Conservation (phyloP, 2,888 invertebrate species). For the Lasioglossum oenotherae region DNA sequence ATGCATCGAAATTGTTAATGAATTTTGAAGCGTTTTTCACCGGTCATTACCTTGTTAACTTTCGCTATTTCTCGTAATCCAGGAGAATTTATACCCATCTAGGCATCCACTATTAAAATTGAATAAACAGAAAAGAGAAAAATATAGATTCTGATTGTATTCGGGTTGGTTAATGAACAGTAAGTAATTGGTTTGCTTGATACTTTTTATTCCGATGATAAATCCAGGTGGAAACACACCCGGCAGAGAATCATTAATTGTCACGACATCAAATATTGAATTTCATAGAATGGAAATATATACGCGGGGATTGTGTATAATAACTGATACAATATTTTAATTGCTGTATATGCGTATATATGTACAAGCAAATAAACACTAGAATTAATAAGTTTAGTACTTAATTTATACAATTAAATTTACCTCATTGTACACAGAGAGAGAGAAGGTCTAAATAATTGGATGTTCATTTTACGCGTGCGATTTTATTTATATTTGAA, state of each 20-base stretch:
- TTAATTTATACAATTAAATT: conserved; percentile 11
- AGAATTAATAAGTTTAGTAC: conserved; percentile 2
- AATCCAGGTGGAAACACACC: background rate
- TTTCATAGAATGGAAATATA: conserved; percentile 8
- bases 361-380: background rate
- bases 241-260: background rate
- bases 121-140: background rate
- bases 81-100: background rate
- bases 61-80: background rate
- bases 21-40: background rate
- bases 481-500: conserved; percentile 9
- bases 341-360: background rate
- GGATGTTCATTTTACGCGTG: conserved; percentile 7
- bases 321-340: conserved; percentile 1
- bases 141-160: background rate
- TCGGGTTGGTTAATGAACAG: background rate
- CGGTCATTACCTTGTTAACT: background rate
- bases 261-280: background rate
- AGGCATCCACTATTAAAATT: background rate
- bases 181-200: background rate
- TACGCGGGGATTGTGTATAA: background rate
- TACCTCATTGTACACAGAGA: background rate
- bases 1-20: background rate
- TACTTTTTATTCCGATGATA: background rate
- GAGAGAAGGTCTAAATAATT: background rate